Evolutionary conservation across 2,797 vertebrate species (phyloP), one percentile per base, ranked within the genome.

Genomic region (Pseudocheirus occidentalis): DNA sequence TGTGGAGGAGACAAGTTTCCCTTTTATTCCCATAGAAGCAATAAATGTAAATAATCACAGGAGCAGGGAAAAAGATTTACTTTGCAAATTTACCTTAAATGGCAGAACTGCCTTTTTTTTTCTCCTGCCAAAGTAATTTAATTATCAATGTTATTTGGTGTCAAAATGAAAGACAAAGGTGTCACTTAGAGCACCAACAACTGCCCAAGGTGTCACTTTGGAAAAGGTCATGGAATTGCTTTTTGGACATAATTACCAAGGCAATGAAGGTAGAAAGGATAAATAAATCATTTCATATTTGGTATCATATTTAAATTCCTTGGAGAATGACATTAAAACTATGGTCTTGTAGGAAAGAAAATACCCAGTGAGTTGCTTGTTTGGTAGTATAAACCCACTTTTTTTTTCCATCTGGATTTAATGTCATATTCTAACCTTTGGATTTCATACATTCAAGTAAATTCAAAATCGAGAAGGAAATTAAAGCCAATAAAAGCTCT

Each of bases 1-100:
- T 94, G 56, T 94, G 96, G 95, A 93, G 94, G 97, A 95, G 96
- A 96, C 96, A 93, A 95, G 73, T 55, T 55, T 95, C 56, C n/a
- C n/a, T 40, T 55, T 91, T 29, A 92, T 92, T 87, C 14, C 93
- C 93, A 94, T 93, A 94, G 93, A 98, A 93, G 55, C 29, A 96
- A 91, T 34, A 27, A 90, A 81, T 97, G 89, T 93, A 93, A 58
- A 93, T 93, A 97, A 95, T 91, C 56, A 94, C 46, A 12, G 40
- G 91, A 90, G 50, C 91, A 96, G 54, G 91, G 94, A 90, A 87
- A 90, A 4, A 90, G 55, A 27, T 92, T 97, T 98, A 95, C 73
- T 73, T 55, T 57, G 0, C 54, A 95, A 97, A 66, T 92, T 97
- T 94, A 54, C 50, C 97, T 97, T 81, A 90, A 81, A 92, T 96